phyloP scores from a whole-genome alignment of 2,113 vertebrate genomes.

The Scomber scombrus region DNA sequence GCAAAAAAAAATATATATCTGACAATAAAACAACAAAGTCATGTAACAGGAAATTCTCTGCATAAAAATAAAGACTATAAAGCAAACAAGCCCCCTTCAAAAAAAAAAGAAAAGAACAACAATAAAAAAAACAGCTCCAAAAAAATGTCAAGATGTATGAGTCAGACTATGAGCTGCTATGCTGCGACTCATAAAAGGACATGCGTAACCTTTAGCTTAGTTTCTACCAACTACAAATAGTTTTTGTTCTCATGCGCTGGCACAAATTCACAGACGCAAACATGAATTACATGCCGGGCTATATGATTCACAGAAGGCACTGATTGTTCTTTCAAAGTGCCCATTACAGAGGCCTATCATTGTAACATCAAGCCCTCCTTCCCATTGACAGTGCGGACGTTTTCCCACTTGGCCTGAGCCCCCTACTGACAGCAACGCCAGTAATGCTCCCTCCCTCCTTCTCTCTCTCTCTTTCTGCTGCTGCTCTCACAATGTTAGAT shows the following conservation, averaged over 20 bases:
- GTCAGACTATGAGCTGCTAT: constrained; percentile 34
- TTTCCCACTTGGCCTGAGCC: constrained; percentile 79
- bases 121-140: constrained; percentile 11
- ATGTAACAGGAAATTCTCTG: constrained; percentile 52
- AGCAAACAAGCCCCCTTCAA: background rate
- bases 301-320: constrained; percentile 80
- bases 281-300: constrained; percentile 79
- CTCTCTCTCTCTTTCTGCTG: constrained; percentile 19
- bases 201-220: constrained; percentile 57
- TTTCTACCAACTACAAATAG: constrained; percentile 66
- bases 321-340: constrained; percentile 78
- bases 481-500: constrained; percentile 71
- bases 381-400: constrained; percentile 83
- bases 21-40: constrained; percentile 56
- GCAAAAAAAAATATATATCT: constrained; percentile 31
- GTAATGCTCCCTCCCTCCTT: constrained; percentile 39
- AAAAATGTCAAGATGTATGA: constrained; percentile 42
- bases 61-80: constrained; percentile 49
- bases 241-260: constrained; percentile 72
- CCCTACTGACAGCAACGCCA: constrained; percentile 79
- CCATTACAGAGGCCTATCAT: constrained; percentile 84
- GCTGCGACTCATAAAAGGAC: constrained; percentile 45
- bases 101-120: background rate
- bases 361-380: constrained; percentile 84
- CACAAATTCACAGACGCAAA: constrained; percentile 77